These are phyloP conservation scores for Stenurella melanura DNA, from an alignment of 2,888 invertebrate genomes.

Conservation along the genomic window DNA sequence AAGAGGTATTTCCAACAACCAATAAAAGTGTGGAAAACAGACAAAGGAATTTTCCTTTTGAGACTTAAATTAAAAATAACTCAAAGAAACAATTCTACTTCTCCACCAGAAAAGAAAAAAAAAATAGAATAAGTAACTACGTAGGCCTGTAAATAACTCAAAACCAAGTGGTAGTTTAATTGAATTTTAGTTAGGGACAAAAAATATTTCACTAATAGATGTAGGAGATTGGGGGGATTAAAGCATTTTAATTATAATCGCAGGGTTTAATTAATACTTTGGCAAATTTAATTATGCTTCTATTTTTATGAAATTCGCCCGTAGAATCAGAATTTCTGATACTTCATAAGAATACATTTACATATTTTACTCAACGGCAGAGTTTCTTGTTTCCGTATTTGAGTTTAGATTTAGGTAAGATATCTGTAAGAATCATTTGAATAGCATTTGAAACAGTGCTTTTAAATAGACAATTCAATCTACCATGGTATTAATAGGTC, in stretches of 20 bases:
- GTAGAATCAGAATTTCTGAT: too few species aligned
- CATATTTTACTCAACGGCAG: too few species aligned
- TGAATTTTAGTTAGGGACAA: background rate
- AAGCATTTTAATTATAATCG: background rate
- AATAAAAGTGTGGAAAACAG: conserved; percentile 5
- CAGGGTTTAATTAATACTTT: too few species aligned
- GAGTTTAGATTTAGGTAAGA: too few species aligned
- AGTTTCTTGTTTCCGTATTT: too few species aligned
- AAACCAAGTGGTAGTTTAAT: background rate
- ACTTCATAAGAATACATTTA: too few species aligned
- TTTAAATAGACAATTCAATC: too few species aligned
- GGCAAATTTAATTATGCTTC: too few species aligned
- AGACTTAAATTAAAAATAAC: conserved; percentile 26
- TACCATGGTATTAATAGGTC: too few species aligned
- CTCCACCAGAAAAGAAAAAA: background rate
- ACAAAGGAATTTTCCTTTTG: conserved; percentile 19
- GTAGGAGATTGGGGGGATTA: background rate
- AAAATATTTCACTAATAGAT: background rate
- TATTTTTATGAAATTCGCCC: too few species aligned
- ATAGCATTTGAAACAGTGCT: too few species aligned
- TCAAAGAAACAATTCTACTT: conserved; percentile 11
- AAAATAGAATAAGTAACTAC: conserved; percentile 14
- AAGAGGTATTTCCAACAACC: conserved; percentile 10
- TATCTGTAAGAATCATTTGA: too few species aligned
- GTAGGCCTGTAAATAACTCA: background rate